Evolutionary conservation across 2,113 vertebrate species (phyloP), one percentile per base, ranked within the genome.

Genomic region (Odontesthes bonariensis): DNA sequence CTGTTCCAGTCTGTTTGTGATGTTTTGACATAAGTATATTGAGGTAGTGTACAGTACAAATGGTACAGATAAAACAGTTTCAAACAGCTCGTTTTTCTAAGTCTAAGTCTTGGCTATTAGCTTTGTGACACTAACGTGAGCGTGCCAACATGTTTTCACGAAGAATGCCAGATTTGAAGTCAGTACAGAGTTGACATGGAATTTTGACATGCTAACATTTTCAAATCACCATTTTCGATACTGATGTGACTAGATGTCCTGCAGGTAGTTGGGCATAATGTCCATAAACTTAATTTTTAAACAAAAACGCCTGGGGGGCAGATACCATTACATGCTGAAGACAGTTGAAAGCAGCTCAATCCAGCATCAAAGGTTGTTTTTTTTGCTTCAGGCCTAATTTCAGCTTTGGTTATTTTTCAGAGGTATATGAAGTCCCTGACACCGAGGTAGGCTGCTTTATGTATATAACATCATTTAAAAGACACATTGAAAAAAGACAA

Each of bases 371-470:
- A 38, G n/a, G 13, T 27, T n/a, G 1, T 46, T 22, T 75, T 17
- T 16, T 74, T 17, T 67, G 5, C 14, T 33, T 0, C 38, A 4
- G 53, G 22, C 5, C 60, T 87, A 54, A 74, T 59, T 66, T 38
- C 60, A 47, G 3, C 19, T 52, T 74, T 71, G 20, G 3, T 52
- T 85, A 3, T 68, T 70, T 88, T 83, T 49, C 73, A 96, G 96
- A 93, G 77, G 86, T 95, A 61, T 96, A 95, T 19, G 94, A 95
- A 82, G 87, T 94, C 77, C 93, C 95, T 66, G 94, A 95, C 65
- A 82, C 85, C 55, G 90, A 95, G 93, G 95, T 96, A 88, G 81
- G 88, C n/a, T n/a, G 17, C 23, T 61, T 13, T 66, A 11, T 53
- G 3, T 12, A 65, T 32, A 13, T 33, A 9, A 63, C 5, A 20